A percentile compares a stretch with the other conserved stretches of the same genome.
Conservation (phyloP, 92 coral and sea anemone genomes). For the Heteractis magnifica region DNA sequence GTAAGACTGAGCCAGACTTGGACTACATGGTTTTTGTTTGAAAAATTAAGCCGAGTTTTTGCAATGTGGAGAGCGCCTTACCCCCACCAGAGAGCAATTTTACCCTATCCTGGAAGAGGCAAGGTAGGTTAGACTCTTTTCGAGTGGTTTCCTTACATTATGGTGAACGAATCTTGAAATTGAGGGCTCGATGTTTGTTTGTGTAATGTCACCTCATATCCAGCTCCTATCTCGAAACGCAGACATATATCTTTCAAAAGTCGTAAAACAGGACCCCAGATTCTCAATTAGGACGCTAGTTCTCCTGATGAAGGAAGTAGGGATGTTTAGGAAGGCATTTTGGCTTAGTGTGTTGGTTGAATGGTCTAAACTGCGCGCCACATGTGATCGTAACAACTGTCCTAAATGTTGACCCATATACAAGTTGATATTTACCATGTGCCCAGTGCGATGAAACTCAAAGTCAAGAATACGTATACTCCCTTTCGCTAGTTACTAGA, state of each 20-base stretch:
- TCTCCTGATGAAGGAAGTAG: neutral
- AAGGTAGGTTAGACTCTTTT: constrained; percentile 53
- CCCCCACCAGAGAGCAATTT: constrained; percentile 75
- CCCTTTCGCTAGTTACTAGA: neutral
- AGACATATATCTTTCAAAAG: constrained; percentile 32
- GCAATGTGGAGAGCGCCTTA: constrained; percentile 91
- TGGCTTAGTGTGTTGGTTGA: constrained; percentile 44
- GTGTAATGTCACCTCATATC: constrained; percentile 40
- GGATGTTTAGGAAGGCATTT: neutral
- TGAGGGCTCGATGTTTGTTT: constrained; percentile 43
- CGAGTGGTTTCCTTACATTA: constrained; percentile 7
- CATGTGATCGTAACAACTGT: constrained; percentile 56
- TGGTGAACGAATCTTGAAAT: constrained; percentile 4
- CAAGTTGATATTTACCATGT: constrained; percentile 76
- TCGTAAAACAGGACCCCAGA: neutral
- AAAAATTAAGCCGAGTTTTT: constrained; percentile 18
- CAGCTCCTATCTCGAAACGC: constrained; percentile 23
- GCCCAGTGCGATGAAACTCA: constrained; percentile 39
- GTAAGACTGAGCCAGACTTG: constrained; percentile 82
- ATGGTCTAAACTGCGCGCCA: constrained; percentile 63
- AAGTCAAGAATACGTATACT: constrained; percentile 16
- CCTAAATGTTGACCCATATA: constrained; percentile 38
- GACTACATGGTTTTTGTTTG: constrained; percentile 55
- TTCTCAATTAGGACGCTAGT: neutral
- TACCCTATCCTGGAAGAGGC: constrained; percentile 81